phyloP scores from a whole-genome alignment of 2,113 vertebrate species.

The human region DNA sequence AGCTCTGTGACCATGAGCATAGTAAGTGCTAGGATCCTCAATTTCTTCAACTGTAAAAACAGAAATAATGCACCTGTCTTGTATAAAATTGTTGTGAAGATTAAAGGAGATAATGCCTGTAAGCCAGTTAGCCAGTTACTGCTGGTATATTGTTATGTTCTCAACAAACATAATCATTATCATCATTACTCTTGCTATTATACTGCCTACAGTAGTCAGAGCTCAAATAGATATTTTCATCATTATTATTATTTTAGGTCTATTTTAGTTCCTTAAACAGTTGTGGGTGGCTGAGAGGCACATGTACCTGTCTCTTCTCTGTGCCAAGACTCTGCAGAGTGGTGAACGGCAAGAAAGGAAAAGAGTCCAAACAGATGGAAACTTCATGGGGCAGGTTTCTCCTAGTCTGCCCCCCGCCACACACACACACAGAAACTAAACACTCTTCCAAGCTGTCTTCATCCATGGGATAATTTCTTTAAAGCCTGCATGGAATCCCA shows the following conservation, averaged over 20 bases:
- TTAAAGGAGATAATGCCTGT: background rate
- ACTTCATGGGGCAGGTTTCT: background rate
- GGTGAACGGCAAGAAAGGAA: background rate
- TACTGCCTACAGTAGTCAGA: background rate
- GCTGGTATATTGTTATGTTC: background rate
- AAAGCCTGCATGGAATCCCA: background rate
- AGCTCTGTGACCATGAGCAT: background rate
- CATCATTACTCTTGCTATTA: background rate
- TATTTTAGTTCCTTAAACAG: background rate
- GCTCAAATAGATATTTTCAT: background rate
- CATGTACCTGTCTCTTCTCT: background rate
- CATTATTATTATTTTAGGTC: background rate
- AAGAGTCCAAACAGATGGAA: background rate
- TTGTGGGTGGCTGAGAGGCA: background rate
- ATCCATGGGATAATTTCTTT: background rate
- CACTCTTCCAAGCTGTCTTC: background rate
- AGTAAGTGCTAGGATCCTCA: background rate
- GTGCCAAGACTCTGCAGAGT: background rate
- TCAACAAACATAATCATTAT: background rate
- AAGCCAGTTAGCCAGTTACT: background rate
- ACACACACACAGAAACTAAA: background rate
- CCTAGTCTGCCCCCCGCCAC: background rate
- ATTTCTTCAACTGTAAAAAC: background rate
- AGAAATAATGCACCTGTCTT: background rate
- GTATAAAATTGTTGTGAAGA: background rate